phyloP scores from a whole-genome alignment of 2,797 vertebrate species.

The Neoniphon sammara region DNA sequence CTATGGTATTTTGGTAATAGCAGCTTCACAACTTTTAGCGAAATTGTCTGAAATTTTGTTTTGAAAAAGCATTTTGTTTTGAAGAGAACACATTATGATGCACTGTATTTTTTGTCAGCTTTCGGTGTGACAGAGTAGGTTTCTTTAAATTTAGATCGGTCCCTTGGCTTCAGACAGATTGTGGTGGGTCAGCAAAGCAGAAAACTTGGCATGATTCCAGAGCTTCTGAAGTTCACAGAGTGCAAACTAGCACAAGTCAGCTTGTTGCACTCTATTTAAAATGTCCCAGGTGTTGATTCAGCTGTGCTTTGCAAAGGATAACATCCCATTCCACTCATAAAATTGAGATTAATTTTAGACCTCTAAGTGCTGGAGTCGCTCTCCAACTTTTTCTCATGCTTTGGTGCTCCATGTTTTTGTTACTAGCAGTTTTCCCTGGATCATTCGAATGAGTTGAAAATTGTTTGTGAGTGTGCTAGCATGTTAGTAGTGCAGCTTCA shows the following conservation, averaged over 20 bases:
- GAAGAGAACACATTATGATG: too few relatives aligned
- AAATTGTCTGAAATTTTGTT: too few relatives aligned
- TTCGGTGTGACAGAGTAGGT: too few relatives aligned
- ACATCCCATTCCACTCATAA: neutral
- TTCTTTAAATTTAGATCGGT: neutral
- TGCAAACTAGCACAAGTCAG: neutral
- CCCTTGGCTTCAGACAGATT: neutral
- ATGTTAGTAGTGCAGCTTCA: too few relatives aligned
- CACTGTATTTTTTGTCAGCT: too few relatives aligned
- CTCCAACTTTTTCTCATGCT: neutral
- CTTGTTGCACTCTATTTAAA: neutral
- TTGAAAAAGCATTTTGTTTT: too few relatives aligned
- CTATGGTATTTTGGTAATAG: too few relatives aligned
- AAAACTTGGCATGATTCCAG: conserved; percentile 11
- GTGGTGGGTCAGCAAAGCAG: conserved; percentile 11
- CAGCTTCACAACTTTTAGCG: too few relatives aligned
- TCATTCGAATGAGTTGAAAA: neutral
- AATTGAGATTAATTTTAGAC: conserved; percentile 3
- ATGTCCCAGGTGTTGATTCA: neutral
- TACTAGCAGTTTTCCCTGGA: neutral
- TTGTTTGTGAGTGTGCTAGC: too few relatives aligned
- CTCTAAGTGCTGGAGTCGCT: neutral
- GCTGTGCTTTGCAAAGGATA: neutral
- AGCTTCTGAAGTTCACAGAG: neutral
- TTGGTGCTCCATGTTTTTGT: neutral